phyloP scores from a whole-genome alignment of 1,140 invertebrate species.

The Drosophila jambulina region DNA sequence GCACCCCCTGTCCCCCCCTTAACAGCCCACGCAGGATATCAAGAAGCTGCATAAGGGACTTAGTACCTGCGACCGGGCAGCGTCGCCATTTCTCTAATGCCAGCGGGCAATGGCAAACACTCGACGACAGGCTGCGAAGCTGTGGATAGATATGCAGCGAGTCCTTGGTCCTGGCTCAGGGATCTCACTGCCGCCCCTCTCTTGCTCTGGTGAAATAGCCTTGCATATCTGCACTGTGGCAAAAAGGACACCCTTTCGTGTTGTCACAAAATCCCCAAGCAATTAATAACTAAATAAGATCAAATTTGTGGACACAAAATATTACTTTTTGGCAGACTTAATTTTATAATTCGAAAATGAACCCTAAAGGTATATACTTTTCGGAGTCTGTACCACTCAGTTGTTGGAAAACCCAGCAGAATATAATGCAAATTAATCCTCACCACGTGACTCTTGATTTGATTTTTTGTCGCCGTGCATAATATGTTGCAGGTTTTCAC shows the following conservation, averaged over 20 bases:
- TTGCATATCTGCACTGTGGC: slow-evolving; percentile 49
- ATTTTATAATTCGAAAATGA: no score
- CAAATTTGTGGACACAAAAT: no score
- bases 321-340: no score
- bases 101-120: slow-evolving; percentile 69
- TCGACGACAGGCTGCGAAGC: slow-evolving; percentile 43
- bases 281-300: not conserved
- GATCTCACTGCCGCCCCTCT: not conserved
- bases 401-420: not conserved
- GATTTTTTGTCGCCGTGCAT: not conserved
- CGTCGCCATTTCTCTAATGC: slow-evolving; percentile 74
- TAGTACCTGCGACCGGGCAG: slow-evolving; percentile 38
- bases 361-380: not conserved
- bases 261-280: not conserved
- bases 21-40: slow-evolving; percentile 56
- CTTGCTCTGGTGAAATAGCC: slow-evolving; percentile 29
- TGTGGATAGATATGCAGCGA: slow-evolving; percentile 52
- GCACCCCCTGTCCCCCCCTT: not conserved
- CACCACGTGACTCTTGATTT: not conserved
- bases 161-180: slow-evolving; percentile 44
- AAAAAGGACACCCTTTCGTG: not conserved
- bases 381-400: not conserved
- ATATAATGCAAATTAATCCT: not conserved
- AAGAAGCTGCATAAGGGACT: slow-evolving; percentile 67
- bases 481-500: slow-evolving; percentile 26